A percentile compares a stretch with the other conserved stretches of the same genome.
Conservation (phyloP, 2,888 invertebrate species). For the Atherix ibis region DNA sequence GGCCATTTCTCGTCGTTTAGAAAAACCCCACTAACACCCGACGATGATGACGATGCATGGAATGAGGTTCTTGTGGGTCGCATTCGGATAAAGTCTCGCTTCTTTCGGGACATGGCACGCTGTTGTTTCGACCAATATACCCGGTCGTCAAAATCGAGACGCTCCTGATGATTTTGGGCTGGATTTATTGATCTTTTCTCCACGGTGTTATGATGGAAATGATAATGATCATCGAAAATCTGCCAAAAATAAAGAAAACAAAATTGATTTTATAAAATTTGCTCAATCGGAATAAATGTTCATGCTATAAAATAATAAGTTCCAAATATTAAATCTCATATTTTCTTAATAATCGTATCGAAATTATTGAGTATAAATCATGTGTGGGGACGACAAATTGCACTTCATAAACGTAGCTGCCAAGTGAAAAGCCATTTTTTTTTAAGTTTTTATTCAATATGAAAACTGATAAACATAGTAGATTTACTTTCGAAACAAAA, state of each 20-base stretch:
- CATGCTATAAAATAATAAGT: no score
- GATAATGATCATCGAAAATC: slow-evolving; percentile 79
- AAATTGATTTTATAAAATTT: slow-evolving; percentile 2
- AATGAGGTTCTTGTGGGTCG: slow-evolving; percentile 26
- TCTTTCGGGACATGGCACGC: slow-evolving; percentile 57
- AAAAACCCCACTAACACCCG: slow-evolving; percentile 28
- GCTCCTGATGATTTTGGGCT: slow-evolving; percentile 52
- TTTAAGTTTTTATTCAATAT: no score
- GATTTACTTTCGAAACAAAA: no score
- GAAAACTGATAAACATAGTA: no score
- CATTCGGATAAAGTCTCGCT: slow-evolving; percentile 56
- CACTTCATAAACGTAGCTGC: no score
- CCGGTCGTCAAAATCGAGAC: slow-evolving; percentile 54
- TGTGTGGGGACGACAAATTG: no score
- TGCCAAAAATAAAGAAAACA: slow-evolving; percentile 34
- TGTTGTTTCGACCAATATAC: slow-evolving; percentile 78
- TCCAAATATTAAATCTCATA: no score
- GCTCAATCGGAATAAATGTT: no score
- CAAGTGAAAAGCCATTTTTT: no score
- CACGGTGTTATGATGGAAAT: slow-evolving; percentile 66
- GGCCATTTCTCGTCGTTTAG: slow-evolving; percentile 86
- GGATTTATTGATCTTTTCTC: slow-evolving; percentile 59
- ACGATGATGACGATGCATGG: slow-evolving; percentile 18
- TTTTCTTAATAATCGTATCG: no score
- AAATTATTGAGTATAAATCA: no score